Conservation (phyloP, 2,797 vertebrate species). For the Pipistrellus pygmaeus region DNA sequence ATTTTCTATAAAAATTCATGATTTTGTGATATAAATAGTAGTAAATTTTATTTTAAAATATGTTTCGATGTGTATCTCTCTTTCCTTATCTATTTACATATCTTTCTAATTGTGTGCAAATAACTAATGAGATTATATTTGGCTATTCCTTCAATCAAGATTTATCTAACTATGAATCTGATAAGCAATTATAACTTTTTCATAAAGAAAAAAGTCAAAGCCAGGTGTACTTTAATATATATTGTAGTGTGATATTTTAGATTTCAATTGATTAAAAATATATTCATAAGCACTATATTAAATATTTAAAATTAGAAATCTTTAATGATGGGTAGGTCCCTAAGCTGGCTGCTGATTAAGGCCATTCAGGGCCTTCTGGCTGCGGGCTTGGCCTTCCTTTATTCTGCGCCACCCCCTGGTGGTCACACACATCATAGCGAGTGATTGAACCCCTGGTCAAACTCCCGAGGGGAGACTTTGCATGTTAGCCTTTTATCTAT, state of each 20-base stretch:
- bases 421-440: too few species aligned
- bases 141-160: background rate
- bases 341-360: too few species aligned
- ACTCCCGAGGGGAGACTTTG: too few species aligned
- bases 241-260: background rate
- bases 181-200: background rate
- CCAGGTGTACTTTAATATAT: background rate
- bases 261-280: background rate
- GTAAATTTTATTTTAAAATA: background rate
- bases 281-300: background rate
- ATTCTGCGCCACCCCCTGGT: too few species aligned
- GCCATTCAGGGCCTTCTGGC: too few species aligned
- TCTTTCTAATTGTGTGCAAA: background rate
- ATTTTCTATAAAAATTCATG: background rate
- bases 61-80: background rate
- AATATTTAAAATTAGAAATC: background rate
- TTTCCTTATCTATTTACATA: background rate
- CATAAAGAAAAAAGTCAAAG: conserved; percentile 12
- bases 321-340: background rate
- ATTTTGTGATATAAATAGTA: conserved; percentile 16
- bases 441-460: too few species aligned
- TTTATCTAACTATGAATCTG: background rate
- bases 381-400: too few species aligned
- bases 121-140: background rate
- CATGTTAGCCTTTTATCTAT: too few species aligned